Evolutionary conservation across 2,113 vertebrate species (phyloP).

Genomic region (Vicugna pacos): DNA sequence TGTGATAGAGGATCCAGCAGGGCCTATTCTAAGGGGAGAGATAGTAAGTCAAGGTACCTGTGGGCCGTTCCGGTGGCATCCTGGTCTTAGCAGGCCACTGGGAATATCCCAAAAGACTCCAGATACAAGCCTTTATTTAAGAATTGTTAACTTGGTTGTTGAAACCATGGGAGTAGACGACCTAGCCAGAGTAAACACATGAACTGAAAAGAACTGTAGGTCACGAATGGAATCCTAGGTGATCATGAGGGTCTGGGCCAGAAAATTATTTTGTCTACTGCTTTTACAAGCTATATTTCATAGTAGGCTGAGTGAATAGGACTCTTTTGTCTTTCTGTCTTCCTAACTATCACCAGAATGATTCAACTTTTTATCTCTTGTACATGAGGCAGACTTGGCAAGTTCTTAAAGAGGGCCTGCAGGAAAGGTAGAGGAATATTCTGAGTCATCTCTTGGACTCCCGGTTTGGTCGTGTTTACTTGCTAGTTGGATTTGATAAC

Average conservation of each 20-base stretch:
- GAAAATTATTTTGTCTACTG: background rate
- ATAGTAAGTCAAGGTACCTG: too few relatives aligned
- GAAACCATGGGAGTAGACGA: background rate
- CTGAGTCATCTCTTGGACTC: background rate
- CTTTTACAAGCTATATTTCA: background rate
- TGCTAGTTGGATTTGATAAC: background rate
- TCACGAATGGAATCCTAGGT: background rate
- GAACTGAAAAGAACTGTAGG: background rate
- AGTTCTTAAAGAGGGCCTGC: background rate
- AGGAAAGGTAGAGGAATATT: background rate
- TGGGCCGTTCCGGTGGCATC: background rate
- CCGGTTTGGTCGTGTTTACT: background rate
- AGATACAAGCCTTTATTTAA: background rate
- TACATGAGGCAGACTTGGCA: background rate
- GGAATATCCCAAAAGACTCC: background rate
- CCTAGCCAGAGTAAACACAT: background rate
- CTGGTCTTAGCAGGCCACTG: background rate
- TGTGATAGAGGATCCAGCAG: background rate
- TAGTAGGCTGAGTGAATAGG: background rate
- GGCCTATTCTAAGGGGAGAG: background rate
- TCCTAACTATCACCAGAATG: background rate
- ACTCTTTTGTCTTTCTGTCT: background rate
- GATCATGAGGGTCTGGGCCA: background rate
- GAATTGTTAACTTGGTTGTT: background rate
- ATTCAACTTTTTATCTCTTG: background rate